Conservation (phyloP, 1,140 invertebrate species). For the Adelges cooleyi region DNA sequence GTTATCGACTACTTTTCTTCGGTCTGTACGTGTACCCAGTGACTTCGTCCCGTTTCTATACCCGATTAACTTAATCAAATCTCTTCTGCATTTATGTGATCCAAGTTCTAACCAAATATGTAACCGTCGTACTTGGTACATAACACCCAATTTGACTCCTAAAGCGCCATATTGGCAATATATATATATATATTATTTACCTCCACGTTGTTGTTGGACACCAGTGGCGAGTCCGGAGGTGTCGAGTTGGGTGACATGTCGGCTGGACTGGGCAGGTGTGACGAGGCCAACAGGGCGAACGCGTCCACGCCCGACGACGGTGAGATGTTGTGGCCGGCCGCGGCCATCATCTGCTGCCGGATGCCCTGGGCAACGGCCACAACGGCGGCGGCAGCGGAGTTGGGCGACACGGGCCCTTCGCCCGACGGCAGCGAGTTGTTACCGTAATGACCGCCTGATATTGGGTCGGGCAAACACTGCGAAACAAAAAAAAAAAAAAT, state of each 20-base stretch:
- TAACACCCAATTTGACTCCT: too few species aligned
- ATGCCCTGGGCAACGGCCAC: slow-evolving; percentile 59
- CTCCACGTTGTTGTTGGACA: slow-evolving; percentile 32
- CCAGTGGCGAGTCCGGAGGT: slow-evolving; percentile 28
- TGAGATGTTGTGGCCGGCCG: slow-evolving; percentile 38
- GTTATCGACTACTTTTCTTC: too few species aligned
- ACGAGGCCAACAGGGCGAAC: slow-evolving; percentile 38
- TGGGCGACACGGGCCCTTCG: slow-evolving; percentile 41
- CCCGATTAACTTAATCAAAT: too few species aligned
- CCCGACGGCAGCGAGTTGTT: slow-evolving; percentile 27
- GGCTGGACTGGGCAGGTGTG: slow-evolving; percentile 39
- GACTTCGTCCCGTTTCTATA: too few species aligned
- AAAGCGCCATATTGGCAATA: too few species aligned
- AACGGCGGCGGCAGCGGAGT: slow-evolving; percentile 52
- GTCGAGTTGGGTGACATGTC: slow-evolving; percentile 30
- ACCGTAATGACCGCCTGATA: slow-evolving; percentile 17
- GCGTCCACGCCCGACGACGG: slow-evolving; percentile 10
- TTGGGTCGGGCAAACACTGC: slow-evolving; percentile 12
- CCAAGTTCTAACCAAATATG: too few species aligned
- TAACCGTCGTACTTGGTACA: too few species aligned
- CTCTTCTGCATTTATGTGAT: too few species aligned
- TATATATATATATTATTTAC: too few species aligned
- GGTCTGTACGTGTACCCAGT: too few species aligned
- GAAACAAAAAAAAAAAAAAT: slow-evolving; percentile 8
- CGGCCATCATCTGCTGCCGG: slow-evolving; percentile 57